Conservation (phyloP, 2,113 vertebrate genomes). For the Rhombomys opimus region DNA sequence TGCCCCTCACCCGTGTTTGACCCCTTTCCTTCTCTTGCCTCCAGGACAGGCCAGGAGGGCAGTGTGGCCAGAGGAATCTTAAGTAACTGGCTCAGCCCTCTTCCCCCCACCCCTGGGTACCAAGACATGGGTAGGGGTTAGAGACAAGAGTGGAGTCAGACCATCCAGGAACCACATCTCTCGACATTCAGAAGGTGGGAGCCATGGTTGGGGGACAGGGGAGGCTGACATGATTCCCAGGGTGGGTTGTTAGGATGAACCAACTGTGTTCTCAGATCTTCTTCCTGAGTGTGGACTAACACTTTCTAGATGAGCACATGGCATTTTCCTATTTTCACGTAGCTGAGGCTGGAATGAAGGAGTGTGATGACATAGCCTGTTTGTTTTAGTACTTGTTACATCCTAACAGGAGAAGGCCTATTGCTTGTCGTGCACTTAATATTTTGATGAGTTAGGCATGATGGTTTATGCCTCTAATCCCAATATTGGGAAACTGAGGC, state of each 20-base stretch:
- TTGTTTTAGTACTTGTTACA: background rate
- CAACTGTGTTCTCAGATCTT: background rate
- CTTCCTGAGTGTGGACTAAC: background rate
- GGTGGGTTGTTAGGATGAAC: background rate
- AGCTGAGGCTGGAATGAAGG: background rate
- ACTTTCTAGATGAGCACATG: background rate
- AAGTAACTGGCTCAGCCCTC: conserved; percentile 73
- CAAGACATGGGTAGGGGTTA: conserved; percentile 76
- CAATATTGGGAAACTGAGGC: background rate
- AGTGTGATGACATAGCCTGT: background rate
- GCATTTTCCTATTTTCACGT: background rate
- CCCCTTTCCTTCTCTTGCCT: conserved; percentile 70
- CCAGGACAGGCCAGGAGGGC: conserved; percentile 71
- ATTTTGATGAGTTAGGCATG: background rate
- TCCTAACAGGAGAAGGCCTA: background rate
- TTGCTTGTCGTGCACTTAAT: background rate
- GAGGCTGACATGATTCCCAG: conserved; percentile 30
- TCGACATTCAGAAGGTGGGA: conserved; percentile 76
- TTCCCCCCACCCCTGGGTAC: conserved; percentile 62
- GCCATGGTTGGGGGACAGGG: conserved; percentile 41
- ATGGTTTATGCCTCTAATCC: background rate
- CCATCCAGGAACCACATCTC: conserved; percentile 64
- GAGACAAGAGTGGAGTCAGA: conserved; percentile 75
- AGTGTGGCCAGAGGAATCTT: conserved; percentile 75
- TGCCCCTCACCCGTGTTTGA: conserved; percentile 45